Base-by-base conservation (phyloP, 2,888 invertebrate species). In the Hydroisotoma schaefferi region DNA sequence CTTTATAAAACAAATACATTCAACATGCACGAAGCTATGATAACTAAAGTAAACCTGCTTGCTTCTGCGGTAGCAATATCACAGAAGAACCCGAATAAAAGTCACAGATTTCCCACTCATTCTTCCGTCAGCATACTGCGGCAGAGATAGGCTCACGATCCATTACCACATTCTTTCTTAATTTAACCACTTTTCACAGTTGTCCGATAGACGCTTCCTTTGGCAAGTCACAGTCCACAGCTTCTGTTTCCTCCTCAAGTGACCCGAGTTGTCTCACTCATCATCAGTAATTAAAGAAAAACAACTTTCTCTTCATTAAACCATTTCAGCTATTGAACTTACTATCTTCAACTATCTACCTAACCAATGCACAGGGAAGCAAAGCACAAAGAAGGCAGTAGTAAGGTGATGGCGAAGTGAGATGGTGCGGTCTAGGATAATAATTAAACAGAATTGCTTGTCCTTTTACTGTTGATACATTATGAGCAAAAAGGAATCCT, bases 141-240 rank as follows among this genome's bases (percentile, higher is more conserved):
- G 15, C 20, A 25, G 46, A 23, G 46, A 46, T 46, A 40, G 27
- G 6, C 18, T 49, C 37, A 52, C 15, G 23, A 28, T 33, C 52
- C 52, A 52, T 52, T 37, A 37, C 52, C 37, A 52, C 52, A 52
- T 52, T 52, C 52, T 37, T 29, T 4, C 29, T 4, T 20, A 52
- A 52, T 52, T 52, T 52, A 33, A 52, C 52, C 52, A 52, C 29
- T 52, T 52, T 52, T 33, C 52, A 33, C 52, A 33, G 52, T 33
- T 33, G 33, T 52, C 52, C 46, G 49, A 5, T 28, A 27, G 6
- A 20, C 28, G 20, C 15, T 40, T 4, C n/a, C n/a, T 20, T 40
- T 4, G n/a, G 40, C 40, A 15, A 20, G n/a, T 40, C 8, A 18
- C 33, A 20, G 20, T 18, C 4, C 40, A 40, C n/a, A 40, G 40